phyloP scores from a whole-genome alignment of 2,113 vertebrate genomes.

The Terrapene triunguis region DNA sequence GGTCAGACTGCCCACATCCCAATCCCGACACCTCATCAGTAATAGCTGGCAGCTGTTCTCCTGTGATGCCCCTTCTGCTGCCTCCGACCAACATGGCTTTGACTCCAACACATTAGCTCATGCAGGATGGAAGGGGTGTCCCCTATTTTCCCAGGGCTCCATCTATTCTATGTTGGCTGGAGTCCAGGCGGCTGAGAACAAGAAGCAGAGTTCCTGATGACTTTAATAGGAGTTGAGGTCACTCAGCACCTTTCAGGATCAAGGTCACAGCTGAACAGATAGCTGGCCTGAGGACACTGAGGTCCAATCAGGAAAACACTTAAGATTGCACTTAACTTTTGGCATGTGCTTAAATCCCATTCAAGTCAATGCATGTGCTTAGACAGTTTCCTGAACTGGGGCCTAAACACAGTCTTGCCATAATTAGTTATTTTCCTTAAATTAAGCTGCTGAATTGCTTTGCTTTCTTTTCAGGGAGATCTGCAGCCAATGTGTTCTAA shows the following conservation, averaged over 20 bases:
- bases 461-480: neutral
- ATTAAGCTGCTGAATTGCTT: neutral
- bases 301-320: neutral
- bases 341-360: neutral
- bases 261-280: neutral
- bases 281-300: neutral
- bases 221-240: neutral
- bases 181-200: neutral
- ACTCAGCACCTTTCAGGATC: neutral
- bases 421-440: neutral
- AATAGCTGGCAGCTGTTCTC: neutral
- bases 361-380: neutral
- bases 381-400: neutral
- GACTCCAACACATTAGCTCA: fast-evolving
- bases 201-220: neutral
- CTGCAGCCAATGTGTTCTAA: neutral
- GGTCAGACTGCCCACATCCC: neutral
- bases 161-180: neutral
- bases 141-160: neutral
- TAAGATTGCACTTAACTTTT: neutral
- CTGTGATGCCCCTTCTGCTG: neutral
- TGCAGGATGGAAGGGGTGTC: neutral
- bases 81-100: neutral
- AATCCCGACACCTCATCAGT: neutral
- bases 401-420: neutral